Percentiles rank a stretch among this genome's conserved stretches.
Conservation (phyloP, 2,888 invertebrate genomes). For the Sialis fuliginosa region DNA sequence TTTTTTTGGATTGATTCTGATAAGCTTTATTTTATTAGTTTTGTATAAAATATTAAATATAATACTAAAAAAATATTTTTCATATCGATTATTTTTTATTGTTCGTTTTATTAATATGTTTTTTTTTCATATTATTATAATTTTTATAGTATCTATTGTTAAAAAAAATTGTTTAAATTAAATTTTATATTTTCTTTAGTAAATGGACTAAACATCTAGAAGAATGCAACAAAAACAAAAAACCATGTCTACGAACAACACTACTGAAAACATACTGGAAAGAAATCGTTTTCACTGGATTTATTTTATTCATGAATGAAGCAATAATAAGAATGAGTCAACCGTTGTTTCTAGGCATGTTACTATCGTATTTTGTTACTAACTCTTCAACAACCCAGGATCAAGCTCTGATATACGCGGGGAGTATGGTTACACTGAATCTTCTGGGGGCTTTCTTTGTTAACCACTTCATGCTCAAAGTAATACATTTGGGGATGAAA, state of each 20-base stretch:
- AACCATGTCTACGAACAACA: slow-evolving; percentile 44
- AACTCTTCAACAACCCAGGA: slow-evolving; percentile 29
- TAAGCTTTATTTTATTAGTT: too few species aligned
- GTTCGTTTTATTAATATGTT: too few species aligned
- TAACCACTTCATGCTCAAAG: slow-evolving; percentile 37
- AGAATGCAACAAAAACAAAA: slow-evolving; percentile 32
- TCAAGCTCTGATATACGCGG: slow-evolving; percentile 44
- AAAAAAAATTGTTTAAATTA: too few species aligned
- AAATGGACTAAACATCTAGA: slow-evolving; percentile 49
- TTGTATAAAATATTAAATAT: too few species aligned
- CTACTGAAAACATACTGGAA: slow-evolving; percentile 49
- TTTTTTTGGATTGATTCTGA: too few species aligned
- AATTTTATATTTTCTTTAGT: slow-evolving; percentile 27
- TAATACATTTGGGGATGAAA: slow-evolving; percentile 41
- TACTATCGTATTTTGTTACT: slow-evolving; percentile 46
- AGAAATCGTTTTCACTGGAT: slow-evolving; percentile 41
- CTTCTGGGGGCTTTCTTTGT: slow-evolving; percentile 37
- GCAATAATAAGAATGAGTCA: slow-evolving; percentile 40
- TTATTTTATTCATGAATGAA: slow-evolving; percentile 40
- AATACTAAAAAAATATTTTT: too few species aligned
- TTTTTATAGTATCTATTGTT: too few species aligned
- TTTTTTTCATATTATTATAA: too few species aligned
- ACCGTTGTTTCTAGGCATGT: slow-evolving; percentile 44
- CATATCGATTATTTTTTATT: too few species aligned
- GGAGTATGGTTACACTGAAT: slow-evolving; percentile 34